Conservation (phyloP, 2,113 vertebrate genomes). For the Brachypodius melanocephalos region DNA sequence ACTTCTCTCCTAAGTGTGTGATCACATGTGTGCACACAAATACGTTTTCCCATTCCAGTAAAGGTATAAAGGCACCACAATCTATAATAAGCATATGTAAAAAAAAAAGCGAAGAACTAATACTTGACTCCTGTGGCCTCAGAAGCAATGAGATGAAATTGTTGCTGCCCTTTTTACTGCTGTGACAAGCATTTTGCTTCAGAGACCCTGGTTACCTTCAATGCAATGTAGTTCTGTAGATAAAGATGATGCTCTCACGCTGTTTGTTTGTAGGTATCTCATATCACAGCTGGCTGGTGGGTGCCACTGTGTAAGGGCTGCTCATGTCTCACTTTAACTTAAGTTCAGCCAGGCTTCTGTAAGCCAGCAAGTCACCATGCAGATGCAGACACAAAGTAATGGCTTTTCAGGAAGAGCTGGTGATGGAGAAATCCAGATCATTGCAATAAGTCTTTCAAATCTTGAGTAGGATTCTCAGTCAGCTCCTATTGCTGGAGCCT, state of each 20-base stretch:
- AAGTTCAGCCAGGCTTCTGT: not conserved
- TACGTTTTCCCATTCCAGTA: not conserved
- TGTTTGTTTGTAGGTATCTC: not conserved
- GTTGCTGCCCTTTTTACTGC: not conserved
- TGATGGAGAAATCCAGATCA: not conserved
- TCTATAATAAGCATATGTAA: not conserved
- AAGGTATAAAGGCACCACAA: not conserved
- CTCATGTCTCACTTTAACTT: not conserved
- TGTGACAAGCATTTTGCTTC: not conserved
- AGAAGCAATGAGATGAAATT: not conserved
- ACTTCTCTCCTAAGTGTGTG: not conserved
- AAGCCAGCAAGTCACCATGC: not conserved
- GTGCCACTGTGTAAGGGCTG: not conserved
- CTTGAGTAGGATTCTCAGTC: not conserved
- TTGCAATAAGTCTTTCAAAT: not conserved
- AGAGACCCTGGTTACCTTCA: not conserved
- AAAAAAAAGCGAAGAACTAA: not conserved
- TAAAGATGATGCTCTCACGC: not conserved
- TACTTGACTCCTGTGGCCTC: not conserved
- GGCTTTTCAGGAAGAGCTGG: not conserved
- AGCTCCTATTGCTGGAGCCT: not conserved
- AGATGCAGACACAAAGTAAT: not conserved
- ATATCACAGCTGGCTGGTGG: not conserved
- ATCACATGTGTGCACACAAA: not conserved
- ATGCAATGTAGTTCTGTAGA: fast-evolving